Base-by-base conservation (phyloP, 2,888 invertebrate genomes). In the Bombylius major region DNA sequence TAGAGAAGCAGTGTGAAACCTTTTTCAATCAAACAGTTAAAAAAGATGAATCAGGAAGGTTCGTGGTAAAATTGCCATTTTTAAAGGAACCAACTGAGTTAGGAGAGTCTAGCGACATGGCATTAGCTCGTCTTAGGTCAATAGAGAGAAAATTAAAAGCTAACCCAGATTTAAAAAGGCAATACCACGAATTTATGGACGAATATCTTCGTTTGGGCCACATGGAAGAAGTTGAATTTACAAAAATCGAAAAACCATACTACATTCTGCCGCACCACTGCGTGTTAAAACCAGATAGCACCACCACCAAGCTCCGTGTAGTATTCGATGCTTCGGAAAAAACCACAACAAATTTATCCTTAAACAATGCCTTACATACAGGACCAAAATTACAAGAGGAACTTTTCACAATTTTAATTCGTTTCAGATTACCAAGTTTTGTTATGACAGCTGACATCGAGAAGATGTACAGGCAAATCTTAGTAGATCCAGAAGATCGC, bases 401-500 rank as follows among this genome's bases (percentile, higher is more conserved):
- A 13, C 13, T 50, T 5, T 34, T 50, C 11, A 4, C 34, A n/a
- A 8, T 49, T 32, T 32, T 49, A 33, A 11, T 47, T 6, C 13
- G 31, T 6, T 47, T 47, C 9, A n/a, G 31, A 23, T 9, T 47
- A 31, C 47, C 23, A 4, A 47, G 5, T 4, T 47, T 47, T 8
- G 47, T 31, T 6, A 14, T 47, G 5, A 1, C 47, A 11, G 50
- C 61, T 1, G 66, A 67, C 49, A 59, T 68, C 11, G 50, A 54
- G 4, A 59, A 64, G 55, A 65, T 66, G 60, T 66, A 63, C 53
- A 59, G 60, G 0, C 64, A 65, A 56, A 62, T 66, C 9, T 3
- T 48, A 7, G 49, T 64, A 3, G 33, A 58, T 33, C 55, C 58
- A 6, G 51, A 53, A 4, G 57, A 66, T 12, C 44, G 47, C 7